Evolutionary conservation across 1,140 invertebrate genomes (phyloP).

Genomic region (Brachionus koreanus): DNA sequence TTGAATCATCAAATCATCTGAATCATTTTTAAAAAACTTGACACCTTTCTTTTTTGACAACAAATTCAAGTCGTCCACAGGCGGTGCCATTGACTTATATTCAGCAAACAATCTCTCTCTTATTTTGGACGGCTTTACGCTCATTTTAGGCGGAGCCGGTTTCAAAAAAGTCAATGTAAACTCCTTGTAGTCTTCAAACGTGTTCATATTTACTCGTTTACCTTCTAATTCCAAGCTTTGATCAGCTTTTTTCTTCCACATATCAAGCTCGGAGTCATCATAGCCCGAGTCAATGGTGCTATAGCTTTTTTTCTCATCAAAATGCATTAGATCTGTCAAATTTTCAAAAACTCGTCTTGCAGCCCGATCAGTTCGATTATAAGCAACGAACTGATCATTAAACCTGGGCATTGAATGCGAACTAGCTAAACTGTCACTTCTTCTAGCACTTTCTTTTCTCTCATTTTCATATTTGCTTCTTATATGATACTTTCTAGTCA

Average conservation of each 20-base stretch:
- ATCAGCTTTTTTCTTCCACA: background rate
- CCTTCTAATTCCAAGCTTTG: background rate
- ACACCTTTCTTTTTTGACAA: background rate
- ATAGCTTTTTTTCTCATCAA: background rate
- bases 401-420: background rate
- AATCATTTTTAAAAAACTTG: conserved; percentile 39
- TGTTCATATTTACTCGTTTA: background rate
- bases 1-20: conserved; percentile 45
- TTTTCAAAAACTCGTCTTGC: background rate
- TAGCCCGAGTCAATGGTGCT: background rate
- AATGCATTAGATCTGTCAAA: background rate
- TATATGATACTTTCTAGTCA: conserved; percentile 28
- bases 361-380: background rate
- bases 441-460: background rate
- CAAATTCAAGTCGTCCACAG: background rate
- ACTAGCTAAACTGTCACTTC: background rate
- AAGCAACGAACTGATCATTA: background rate
- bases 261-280: background rate
- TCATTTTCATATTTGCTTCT: background rate
- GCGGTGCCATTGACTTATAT: conserved; percentile 48
- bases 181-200: background rate
- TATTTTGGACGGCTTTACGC: conserved; percentile 52
- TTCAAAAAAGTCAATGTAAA: conserved; percentile 52
- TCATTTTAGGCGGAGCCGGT: conserved; percentile 57
- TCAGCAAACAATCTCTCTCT: conserved; percentile 53